A percentile compares a stretch with the other conserved stretches of the same genome.
These are phyloP conservation scores for Lobophora halterata DNA, from an alignment of 2,888 invertebrate genomes.

Conservation along the genomic window DNA sequence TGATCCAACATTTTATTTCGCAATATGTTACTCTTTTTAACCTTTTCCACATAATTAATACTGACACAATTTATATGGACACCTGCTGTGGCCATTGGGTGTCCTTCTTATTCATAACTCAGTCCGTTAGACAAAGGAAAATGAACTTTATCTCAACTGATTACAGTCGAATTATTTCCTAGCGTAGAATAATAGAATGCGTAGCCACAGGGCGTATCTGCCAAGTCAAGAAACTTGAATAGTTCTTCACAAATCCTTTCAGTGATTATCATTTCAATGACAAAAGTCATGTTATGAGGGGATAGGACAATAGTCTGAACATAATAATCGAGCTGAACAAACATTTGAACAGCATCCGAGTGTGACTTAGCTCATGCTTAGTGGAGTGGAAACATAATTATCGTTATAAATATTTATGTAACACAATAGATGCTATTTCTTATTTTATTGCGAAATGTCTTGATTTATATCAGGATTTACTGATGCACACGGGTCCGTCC, in stretches of 20 bases:
- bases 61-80: constrained; percentile 58
- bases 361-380: constrained; percentile 20
- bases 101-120: constrained; percentile 51
- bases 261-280: constrained; percentile 78
- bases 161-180: constrained; percentile 30
- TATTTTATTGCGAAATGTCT: too few relatives aligned
- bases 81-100: constrained; percentile 74
- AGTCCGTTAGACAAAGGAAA: constrained; percentile 15
- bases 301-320: constrained; percentile 46
- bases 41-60: constrained; percentile 44
- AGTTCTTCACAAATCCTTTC: constrained; percentile 74
- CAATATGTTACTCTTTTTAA: constrained; percentile 26
- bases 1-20: constrained; percentile 11
- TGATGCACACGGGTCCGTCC: too few relatives aligned
- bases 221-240: constrained; percentile 73
- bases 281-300: constrained; percentile 68
- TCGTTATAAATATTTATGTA: too few relatives aligned
- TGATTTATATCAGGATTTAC: too few relatives aligned
- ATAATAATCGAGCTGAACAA: constrained; percentile 26
- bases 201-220: constrained; percentile 79
- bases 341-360: constrained; percentile 30
- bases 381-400: constrained; percentile 18
- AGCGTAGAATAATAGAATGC: constrained; percentile 34
- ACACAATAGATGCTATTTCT: too few relatives aligned
- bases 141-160: constrained; percentile 18